Base-by-base conservation (phyloP, 2,888 invertebrate genomes). In the Synergus gifuensis region DNA sequence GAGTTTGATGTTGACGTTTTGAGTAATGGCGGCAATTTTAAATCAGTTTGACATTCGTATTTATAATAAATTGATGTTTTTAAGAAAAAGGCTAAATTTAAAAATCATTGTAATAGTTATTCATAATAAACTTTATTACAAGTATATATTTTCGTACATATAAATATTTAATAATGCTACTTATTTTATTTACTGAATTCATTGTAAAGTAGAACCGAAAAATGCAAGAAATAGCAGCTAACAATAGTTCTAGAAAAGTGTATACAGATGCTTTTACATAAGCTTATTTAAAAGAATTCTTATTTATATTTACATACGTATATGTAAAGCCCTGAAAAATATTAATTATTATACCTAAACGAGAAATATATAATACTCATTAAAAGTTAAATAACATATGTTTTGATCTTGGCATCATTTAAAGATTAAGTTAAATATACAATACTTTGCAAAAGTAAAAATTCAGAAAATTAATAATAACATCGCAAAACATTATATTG, bases 81-180 rank as follows among this genome's bases (percentile, higher is more conserved):
- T 36, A 36, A 36, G 0, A 36, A 5, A 36, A 7, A 36, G 36
- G 36, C 5, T 22, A 22, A 54, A 54, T 14, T 54, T 12, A 60
- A 60, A 18, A 60, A 60, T 22, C 60, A 2, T 60, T 60, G 1
- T 54, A 14, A 22, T 60, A 60, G 4, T 12, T 22, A 60, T 9
- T 44, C 49, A 49, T 49, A 49, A 49, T 9, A 49, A 69, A 46
- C 16, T 69, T 69, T 69, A 69, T 69, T 69, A 69, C 16, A 69
- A 49, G 69, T 49, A 69, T 28, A 49, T 67, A 69, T 28, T 49
- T 22, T 69, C 36, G 1, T 36, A 42, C 42, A 64, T 40, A 60
- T 40, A n/a, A 64, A 64, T 22, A 12, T 12, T 11, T 22, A 8
- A 2, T n/a, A 54, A 54, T 3, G n/a, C 7, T 9, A n/a, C n/a